These are phyloP conservation scores for Hydrolagus affinis DNA, from an alignment of 2,113 vertebrate species.

Conservation along the genomic window DNA sequence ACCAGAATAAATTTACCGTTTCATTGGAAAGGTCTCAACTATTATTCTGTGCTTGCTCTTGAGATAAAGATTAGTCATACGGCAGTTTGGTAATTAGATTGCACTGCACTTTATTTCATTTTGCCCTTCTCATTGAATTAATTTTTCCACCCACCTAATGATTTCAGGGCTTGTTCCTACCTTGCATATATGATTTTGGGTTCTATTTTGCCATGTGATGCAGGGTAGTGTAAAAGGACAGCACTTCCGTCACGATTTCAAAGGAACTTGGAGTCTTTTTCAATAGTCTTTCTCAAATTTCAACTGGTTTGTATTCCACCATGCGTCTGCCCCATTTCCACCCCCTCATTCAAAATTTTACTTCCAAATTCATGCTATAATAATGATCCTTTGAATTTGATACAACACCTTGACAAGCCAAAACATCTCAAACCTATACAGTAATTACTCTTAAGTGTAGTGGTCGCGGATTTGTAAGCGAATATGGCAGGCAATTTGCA, in stretches of 20 bases:
- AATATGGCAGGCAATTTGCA: neutral
- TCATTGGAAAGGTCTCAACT: constrained; percentile 15
- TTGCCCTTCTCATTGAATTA: neutral
- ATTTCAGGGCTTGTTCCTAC: neutral
- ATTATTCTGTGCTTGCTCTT: neutral
- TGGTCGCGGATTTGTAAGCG: neutral
- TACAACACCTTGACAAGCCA: neutral
- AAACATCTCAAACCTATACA: neutral
- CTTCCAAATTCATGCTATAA: too few relatives aligned
- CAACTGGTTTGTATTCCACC: too few relatives aligned
- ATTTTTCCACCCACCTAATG: neutral
- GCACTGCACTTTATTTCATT: constrained; percentile 9
- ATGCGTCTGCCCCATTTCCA: too few relatives aligned
- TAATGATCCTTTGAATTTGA: neutral
- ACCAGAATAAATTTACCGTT: neutral
- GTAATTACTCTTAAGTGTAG: neutral
- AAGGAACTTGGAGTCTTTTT: too few relatives aligned
- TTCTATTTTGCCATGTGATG: neutral
- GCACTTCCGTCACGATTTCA: too few relatives aligned
- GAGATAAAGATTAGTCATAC: neutral
- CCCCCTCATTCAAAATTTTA: too few relatives aligned
- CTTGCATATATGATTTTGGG: neutral
- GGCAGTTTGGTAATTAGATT: constrained; percentile 6
- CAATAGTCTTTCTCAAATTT: too few relatives aligned
- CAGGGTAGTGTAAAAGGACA: too few relatives aligned